Evolutionary conservation across 1,140 invertebrate genomes (phyloP).

Genomic region (Drosophila albomicans): DNA sequence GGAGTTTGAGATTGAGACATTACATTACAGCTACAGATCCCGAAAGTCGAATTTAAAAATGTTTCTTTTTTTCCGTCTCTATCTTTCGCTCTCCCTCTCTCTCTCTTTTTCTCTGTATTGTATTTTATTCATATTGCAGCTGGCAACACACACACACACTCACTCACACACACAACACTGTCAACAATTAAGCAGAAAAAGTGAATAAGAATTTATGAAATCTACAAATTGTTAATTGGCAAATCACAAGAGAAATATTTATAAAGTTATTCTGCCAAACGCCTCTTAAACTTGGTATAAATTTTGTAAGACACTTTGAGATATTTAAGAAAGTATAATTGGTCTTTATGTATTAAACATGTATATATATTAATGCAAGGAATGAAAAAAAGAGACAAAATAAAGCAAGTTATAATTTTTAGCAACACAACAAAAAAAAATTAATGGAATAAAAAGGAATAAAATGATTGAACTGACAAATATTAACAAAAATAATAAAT

Average conservation of each 20-base stretch:
- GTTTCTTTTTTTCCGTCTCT: slow-evolving; percentile 23
- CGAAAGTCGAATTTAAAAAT: slow-evolving; percentile 65
- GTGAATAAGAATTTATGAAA: not conserved
- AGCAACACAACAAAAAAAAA: too few species aligned
- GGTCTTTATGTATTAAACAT: too few species aligned
- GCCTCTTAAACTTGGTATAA: too few species aligned
- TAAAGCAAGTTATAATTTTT: too few species aligned
- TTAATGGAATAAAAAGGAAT: too few species aligned
- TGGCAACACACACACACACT: slow-evolving; percentile 35
- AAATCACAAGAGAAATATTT: not conserved
- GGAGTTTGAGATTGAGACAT: slow-evolving; percentile 61
- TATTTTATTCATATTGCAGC: slow-evolving; percentile 54
- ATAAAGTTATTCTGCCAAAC: not conserved
- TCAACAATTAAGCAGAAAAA: not conserved
- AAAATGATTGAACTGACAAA: too few species aligned
- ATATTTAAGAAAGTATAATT: too few species aligned
- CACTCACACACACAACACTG: slow-evolving; percentile 10
- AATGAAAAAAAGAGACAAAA: too few species aligned
- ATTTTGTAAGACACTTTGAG: too few species aligned
- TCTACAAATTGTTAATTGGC: not conserved
- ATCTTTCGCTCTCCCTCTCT: not conserved
- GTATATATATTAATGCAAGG: too few species aligned
- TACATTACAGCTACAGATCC: slow-evolving; percentile 48
- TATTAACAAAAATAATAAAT: too few species aligned
- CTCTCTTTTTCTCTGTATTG: not conserved